Evolutionary conservation across 2,888 invertebrate genomes (phyloP), one percentile per base, ranked within the genome.

Genomic region (Sarcophaga carnaria): DNA sequence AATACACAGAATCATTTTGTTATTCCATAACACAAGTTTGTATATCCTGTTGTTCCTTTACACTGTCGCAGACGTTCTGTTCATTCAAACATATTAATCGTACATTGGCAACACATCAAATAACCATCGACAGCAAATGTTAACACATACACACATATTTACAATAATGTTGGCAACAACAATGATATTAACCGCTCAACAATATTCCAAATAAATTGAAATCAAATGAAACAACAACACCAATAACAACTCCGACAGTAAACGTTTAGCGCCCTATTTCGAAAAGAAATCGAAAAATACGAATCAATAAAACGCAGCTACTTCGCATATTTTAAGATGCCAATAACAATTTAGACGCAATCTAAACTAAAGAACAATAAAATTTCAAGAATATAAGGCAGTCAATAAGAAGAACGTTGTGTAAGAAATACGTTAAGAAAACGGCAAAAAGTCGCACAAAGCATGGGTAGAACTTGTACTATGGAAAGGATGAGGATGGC

Each of bases 291-390:
- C 12, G 63, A 20, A 64, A 47, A 69, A 77, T 67, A 69, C 71
- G 70, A 81, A 84, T 87, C 84, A 87, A 87, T 87, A 87, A 87
- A 87, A 84, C 63, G 81, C 87, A 87, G 87, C 83, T 75, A 60
- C 54, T 71, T 77, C 64, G 60, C 64, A 49, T 71, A 75, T 81
- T 78, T 83, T 67, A 74, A 81, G 37, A 83, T 60, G 70, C 81
- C 78, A 84, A 81, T 81, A 87, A 83, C 83, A 64, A 81, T 83
- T 83, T 78, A 45, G 45, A 69, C 25, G 59, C 47, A 14, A 60
- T 66, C 45, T 37, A 71, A 47, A 6, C 49, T 27, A 20, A 27
- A 54, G 49, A 62, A 27, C 47, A 6, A 45, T 14, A 59, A 8
- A 63, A 45, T 17, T 17, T n/a, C 59, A 47, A 64, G 22, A 70